These are phyloP conservation scores for Trochalopteron elliotii DNA, from an alignment of 2,113 vertebrate genomes.

Conservation along the genomic window DNA sequence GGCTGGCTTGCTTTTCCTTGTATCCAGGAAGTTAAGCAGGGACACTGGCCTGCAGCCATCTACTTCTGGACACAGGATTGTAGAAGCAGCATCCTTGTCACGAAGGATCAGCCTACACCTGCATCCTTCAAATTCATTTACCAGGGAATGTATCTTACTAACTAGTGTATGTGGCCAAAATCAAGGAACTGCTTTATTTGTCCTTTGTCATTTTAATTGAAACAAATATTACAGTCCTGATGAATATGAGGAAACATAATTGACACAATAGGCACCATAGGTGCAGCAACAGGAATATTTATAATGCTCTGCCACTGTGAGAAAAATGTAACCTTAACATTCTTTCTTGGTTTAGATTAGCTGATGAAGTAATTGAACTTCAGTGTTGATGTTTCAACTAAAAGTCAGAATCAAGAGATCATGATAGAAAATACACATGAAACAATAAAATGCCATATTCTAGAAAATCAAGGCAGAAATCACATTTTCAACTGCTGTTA, in stretches of 20 bases:
- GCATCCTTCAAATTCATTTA: background rate
- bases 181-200: background rate
- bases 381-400: background rate
- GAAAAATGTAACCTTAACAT: background rate
- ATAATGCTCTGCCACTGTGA: background rate
- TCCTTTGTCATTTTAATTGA: background rate
- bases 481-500: background rate
- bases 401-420: background rate
- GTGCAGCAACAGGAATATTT: background rate
- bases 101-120: background rate
- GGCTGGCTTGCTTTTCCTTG: conserved; percentile 25
- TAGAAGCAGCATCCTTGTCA: background rate
- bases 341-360: background rate
- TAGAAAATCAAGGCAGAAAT: background rate
- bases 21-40: conserved; percentile 27
- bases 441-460: background rate
- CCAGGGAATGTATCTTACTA: background rate
- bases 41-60: background rate
- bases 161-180: background rate
- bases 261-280: background rate
- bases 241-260: background rate
- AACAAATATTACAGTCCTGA: background rate
- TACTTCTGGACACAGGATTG: background rate
- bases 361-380: background rate
- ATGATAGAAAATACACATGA: background rate